A percentile compares a stretch with the other conserved stretches of the same genome.
phyloP scores from a whole-genome alignment of 2,113 vertebrate species.

The Peromyscus leucopus region DNA sequence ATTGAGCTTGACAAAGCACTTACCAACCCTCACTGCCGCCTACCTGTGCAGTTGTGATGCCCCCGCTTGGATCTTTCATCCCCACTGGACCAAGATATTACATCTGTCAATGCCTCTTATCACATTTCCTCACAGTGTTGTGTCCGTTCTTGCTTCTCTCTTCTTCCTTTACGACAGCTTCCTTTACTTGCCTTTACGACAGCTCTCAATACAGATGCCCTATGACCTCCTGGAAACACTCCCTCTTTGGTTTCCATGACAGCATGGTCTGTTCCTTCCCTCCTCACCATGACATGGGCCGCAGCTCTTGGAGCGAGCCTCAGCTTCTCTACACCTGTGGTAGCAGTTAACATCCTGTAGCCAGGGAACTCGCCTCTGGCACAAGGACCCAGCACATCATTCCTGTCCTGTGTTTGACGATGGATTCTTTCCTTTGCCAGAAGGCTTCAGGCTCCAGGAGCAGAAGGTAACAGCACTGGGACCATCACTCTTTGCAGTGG shows the following conservation, averaged over 20 bases:
- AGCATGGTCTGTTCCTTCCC: rapidly evolving
- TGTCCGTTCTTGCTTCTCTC: neutral
- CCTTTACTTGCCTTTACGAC: neutral
- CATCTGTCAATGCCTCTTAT: neutral
- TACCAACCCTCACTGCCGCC: neutral
- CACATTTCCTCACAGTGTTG: neutral
- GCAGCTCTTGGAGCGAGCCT: neutral
- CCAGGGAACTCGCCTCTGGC: neutral
- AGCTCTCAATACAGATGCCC: neutral
- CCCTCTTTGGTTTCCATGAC: neutral
- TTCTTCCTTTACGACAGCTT: neutral
- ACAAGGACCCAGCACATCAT: neutral
- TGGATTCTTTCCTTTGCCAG: neutral
- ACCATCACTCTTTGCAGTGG: neutral
- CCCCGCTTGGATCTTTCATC: neutral
- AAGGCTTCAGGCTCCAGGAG: neutral
- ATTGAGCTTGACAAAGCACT: neutral
- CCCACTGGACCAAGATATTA: neutral
- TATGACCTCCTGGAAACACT: neutral
- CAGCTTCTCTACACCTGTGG: neutral
- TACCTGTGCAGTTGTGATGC: neutral
- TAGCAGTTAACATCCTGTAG: no score
- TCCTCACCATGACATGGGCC: neutral
- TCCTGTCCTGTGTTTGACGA: neutral
- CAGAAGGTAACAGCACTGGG: neutral